A percentile compares a stretch with the other conserved stretches of the same genome.
Conservation (phyloP, 2,888 invertebrate genomes). For the Seira musarum region DNA sequence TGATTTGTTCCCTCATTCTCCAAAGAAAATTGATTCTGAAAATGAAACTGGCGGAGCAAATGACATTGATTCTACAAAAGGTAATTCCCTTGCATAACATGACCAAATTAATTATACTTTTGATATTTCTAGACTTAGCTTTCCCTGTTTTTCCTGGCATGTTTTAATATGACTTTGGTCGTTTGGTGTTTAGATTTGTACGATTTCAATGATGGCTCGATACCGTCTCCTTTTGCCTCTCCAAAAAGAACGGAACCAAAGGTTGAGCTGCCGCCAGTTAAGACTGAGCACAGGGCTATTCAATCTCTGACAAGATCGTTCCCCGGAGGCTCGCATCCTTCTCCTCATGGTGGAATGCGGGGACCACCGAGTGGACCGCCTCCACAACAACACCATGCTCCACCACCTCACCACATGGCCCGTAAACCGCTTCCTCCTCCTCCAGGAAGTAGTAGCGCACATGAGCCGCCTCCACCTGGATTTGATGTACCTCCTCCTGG, state of each 20-base stretch:
- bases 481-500: slow-evolving; percentile 65
- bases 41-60: slow-evolving; percentile 21
- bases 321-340: slow-evolving; percentile 33
- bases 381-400: slow-evolving; percentile 33
- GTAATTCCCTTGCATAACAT: slow-evolving; percentile 14
- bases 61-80: slow-evolving; percentile 46
- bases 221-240: slow-evolving; percentile 67
- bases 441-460: not conserved
- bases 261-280: slow-evolving; percentile 31
- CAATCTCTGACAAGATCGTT: slow-evolving; percentile 34
- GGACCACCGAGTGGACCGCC: slow-evolving; percentile 17
- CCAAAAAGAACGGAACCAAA: slow-evolving; percentile 37
- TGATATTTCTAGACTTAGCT: not conserved
- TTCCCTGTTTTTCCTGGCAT: no score
- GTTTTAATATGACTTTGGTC: no score
- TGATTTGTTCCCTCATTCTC: slow-evolving; percentile 69
- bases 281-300: slow-evolving; percentile 31
- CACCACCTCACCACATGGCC: slow-evolving; percentile 35
- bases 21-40: slow-evolving; percentile 64
- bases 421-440: slow-evolving; percentile 32
- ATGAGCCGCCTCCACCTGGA: slow-evolving; percentile 65
- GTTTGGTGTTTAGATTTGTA: slow-evolving; percentile 61
- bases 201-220: slow-evolving; percentile 68
- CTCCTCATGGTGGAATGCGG: slow-evolving; percentile 54
- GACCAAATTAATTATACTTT: no score